These are phyloP conservation scores for Papilio xuthus DNA, from an alignment of 1,140 invertebrate species.

Conservation along the genomic window DNA sequence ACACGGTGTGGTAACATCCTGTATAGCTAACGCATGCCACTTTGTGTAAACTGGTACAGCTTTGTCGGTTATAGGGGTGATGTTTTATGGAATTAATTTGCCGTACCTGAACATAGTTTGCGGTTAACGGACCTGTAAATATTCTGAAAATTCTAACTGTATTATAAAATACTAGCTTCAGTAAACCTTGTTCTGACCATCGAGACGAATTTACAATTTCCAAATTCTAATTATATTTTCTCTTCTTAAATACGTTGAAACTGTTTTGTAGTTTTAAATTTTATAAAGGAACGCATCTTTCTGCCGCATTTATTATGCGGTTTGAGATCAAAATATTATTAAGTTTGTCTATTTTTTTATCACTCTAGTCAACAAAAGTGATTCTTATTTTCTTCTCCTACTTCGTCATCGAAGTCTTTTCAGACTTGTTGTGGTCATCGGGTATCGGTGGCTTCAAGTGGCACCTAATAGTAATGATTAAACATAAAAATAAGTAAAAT, in stretches of 20 bases:
- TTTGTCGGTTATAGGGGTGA: background rate
- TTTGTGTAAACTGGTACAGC: background rate
- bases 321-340: no score
- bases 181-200: background rate
- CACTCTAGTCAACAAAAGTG: no score
- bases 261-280: background rate
- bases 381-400: no score
- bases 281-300: background rate
- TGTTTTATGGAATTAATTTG: background rate
- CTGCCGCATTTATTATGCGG: background rate
- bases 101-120: constrained; percentile 2
- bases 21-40: background rate
- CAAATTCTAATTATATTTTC: background rate
- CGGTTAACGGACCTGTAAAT: constrained; percentile 6
- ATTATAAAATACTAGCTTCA: background rate
- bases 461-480: no score
- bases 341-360: no score
- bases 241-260: background rate
- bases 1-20: constrained; percentile 8
- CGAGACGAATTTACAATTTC: background rate
- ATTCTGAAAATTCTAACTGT: background rate
- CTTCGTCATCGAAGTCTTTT: no score
- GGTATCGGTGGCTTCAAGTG: no score
- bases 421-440: no score
- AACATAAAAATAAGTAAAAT: background rate